Evolutionary conservation across 2,888 invertebrate genomes (phyloP), one percentile per base, ranked within the genome.

Genomic region (Acrocyrtus sp.): DNA sequence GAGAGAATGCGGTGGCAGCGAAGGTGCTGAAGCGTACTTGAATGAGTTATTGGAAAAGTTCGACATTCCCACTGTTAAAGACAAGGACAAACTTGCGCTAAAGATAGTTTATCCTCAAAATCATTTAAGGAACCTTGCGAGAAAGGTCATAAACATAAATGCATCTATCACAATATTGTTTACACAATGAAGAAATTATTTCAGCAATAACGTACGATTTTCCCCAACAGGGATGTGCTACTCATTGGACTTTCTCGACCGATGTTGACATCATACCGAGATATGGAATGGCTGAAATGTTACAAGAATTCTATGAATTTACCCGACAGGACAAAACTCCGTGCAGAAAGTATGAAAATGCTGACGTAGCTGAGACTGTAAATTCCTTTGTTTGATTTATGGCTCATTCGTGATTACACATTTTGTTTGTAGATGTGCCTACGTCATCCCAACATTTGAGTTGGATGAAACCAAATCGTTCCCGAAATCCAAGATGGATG

Each of bases 361-460:
- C 17, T 47, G 3, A 21, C 15, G 5, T 47, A 10, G 8, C 2
- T 12, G 22, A 19, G 10, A 6, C 8, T 17, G 10, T 8, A 12
- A 17, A 19, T 54, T 43, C 5, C n/a, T 63, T 24, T 51, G 17
- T 53, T 41, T 53, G 34, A n/a, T n/a, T n/a, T n/a, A n/a, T 21
- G 10, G 17, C n/a, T 26, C 19, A 17, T 19, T 21, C 6, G 53
- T 24, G n/a, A 15, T 51, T 8, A 51, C 24, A 8, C 5, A 34
- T 34, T 8, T 34, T 60, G 10, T 6, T 53, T 3, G 6, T 54
- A 77, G 74, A 69, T 95, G 95, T 83, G 95, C 94, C 21, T 95
- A 92, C 84, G 95, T 95, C 34, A 90, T 95, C 81, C 95, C 95
- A 0, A 95, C 95, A 0, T 94, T 93, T 83, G 95, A 95, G 85